phyloP scores from a whole-genome alignment of 2,888 invertebrate species.

The Bibio marci region DNA sequence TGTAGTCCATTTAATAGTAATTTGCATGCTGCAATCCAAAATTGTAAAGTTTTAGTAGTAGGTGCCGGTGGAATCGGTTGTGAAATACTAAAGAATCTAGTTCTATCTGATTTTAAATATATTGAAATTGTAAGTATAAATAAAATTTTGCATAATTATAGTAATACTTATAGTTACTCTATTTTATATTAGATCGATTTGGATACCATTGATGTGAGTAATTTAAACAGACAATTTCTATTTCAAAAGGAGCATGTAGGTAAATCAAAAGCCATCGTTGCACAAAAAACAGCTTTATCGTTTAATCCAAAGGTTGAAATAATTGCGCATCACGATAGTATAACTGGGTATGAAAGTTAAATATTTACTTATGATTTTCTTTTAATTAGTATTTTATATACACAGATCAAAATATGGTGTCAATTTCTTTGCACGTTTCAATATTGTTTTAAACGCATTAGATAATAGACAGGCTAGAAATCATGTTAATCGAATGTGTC shows the following conservation, averaged over 20 bases:
- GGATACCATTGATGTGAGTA: conserved; percentile 98
- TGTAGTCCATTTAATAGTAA: too few relatives aligned
- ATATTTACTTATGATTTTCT: background rate
- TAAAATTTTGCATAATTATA: too few relatives aligned
- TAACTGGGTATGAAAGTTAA: conserved; percentile 54
- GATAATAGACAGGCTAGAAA: conserved; percentile 93
- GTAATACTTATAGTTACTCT: background rate
- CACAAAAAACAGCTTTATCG: conserved; percentile 69
- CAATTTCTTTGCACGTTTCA: conserved; percentile 80
- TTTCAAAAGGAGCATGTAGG: conserved; percentile 98
- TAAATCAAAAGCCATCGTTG: conserved; percentile 87
- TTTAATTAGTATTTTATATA: conserved; percentile 3
- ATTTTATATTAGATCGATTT: conserved; percentile 75
- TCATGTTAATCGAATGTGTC: conserved; percentile 97
- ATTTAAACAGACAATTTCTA: conserved; percentile 96
- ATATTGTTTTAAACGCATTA: conserved; percentile 86
- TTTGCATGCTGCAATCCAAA: conserved; percentile 21
- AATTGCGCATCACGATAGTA: conserved; percentile 80
- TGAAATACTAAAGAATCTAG: conserved; percentile 94
- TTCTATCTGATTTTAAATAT: conserved; percentile 78
- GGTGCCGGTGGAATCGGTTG: conserved; percentile 99
- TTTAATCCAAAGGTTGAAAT: conserved; percentile 84
- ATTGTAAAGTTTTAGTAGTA: conserved; percentile 64
- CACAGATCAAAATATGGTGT: conserved; percentile 73
- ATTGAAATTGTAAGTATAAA: conserved; percentile 89